These are phyloP conservation scores for Tichodroma muraria DNA, from an alignment of 2,113 vertebrate genomes.

Conservation along the genomic window DNA sequence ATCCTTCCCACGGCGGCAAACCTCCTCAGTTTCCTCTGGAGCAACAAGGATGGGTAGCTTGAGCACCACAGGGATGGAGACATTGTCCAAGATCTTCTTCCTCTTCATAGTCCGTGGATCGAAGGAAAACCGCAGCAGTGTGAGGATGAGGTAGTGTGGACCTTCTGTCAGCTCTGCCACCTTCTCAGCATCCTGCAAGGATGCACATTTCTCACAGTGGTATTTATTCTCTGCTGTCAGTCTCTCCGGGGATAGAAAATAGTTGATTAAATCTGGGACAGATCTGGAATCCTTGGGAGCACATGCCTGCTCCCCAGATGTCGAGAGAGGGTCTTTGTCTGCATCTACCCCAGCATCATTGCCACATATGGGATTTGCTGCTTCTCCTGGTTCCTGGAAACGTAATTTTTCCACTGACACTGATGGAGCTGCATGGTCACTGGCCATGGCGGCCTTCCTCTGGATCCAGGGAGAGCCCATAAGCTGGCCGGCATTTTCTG, in stretches of 20 bases:
- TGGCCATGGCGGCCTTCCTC: conserved; percentile 13
- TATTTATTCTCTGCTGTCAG: conserved; percentile 79
- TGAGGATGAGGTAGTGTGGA: conserved; percentile 80
- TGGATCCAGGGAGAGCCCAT: conserved; percentile 8
- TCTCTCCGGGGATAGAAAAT: conserved; percentile 76
- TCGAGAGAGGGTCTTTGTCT: background rate
- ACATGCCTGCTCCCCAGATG: background rate
- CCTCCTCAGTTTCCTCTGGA: background rate
- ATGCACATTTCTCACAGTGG: conserved; percentile 75
- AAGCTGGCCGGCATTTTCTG: background rate
- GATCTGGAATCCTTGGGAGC: conserved; percentile 64
- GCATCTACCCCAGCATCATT: background rate
- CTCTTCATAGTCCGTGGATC: conserved; percentile 76
- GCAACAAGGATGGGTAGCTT: conserved; percentile 67
- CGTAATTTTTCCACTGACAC: conserved; percentile 3
- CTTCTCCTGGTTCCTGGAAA: background rate
- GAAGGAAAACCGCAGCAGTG: conserved; percentile 76
- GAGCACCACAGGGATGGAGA: conserved; percentile 72
- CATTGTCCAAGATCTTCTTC: conserved; percentile 79
- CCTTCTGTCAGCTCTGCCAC: conserved; percentile 75
- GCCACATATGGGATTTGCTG: background rate
- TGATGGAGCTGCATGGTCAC: background rate
- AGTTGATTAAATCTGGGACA: conserved; percentile 77
- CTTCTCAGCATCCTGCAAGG: conserved; percentile 79
- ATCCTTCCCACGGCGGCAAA: background rate